Evolutionary conservation across 2,797 vertebrate species (phyloP), one percentile per base, ranked within the genome.

Genomic region (Hybognathus amarus): DNA sequence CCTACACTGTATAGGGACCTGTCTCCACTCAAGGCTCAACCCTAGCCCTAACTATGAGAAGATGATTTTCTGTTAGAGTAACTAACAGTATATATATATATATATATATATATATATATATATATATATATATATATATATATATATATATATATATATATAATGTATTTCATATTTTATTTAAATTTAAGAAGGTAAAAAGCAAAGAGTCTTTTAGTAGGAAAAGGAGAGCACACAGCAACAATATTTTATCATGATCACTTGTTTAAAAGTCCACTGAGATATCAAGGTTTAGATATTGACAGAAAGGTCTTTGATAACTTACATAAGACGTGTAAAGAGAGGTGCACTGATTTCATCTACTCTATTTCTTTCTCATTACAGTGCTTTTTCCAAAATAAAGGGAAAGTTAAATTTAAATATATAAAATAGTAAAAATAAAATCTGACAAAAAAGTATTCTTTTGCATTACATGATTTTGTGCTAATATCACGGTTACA

Each of bases 201-300:
- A 33, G 24, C 47, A 47, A 50, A 22, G 2, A 69, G 50, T 73
- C 2, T 64, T 52, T 18, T 63, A 38, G n/a, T 42, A 20, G 4
- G 24, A 54, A 82, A 82, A 75, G 6, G 27, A 54, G 33, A 76
- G 11, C n/a, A 30, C 47, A 45, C 47, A 54, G 47, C 61, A 56
- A 15, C 18, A 24, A 18, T 7, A 13, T 59, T 63, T 85, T 80
- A 80, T 83, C 85, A 24, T 68, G 15, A 70, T 24, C 22, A 24
- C 61, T 20, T 83, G 77, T 80, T 61, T 87, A 82, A 87, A 81
- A 87, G 83, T 87, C 70, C 81, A 84, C 40, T 56, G 17, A 18
- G 56, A 84, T 78, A 78, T 85, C 80, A 85, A 83, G 64, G 54
- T 67, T 87, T 54, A 71, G 81, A 81, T 83, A 87, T 79, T 67